Percentiles rank a stretch among this genome's conserved stretches.
Conservation (phyloP, 2,113 vertebrate genomes). For the Lipotes vexillifer region DNA sequence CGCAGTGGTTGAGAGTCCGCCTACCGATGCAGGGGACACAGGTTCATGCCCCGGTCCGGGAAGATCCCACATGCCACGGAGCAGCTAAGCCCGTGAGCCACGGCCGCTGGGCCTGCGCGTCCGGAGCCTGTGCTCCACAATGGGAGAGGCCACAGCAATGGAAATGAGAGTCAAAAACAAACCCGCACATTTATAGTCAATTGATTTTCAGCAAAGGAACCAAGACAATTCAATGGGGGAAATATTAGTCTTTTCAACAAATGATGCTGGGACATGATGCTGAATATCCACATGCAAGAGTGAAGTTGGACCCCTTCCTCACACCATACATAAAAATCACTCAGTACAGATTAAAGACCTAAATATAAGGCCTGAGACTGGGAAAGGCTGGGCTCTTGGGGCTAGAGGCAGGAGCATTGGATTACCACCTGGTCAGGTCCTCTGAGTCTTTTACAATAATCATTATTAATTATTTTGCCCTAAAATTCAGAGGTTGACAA, state of each 20-base stretch:
- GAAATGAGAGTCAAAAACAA: constrained; percentile 8
- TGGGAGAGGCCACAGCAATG: no score
- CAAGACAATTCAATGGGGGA: not conserved
- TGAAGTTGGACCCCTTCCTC: not conserved
- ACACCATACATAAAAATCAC: not conserved
- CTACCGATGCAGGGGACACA: no score
- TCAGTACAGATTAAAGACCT: not conserved
- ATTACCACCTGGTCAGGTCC: not conserved
- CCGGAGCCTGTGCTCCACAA: no score
- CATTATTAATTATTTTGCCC: not conserved
- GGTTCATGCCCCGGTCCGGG: no score
- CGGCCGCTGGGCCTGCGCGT: no score
- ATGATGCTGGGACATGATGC: not conserved
- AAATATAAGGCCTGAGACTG: not conserved
- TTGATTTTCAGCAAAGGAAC: not conserved
- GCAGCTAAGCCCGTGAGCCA: no score
- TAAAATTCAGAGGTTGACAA: not conserved
- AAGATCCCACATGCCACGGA: no score
- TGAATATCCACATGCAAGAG: not conserved
- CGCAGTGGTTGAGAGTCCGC: no score
- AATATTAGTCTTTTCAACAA: not conserved
- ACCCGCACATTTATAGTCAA: not conserved
- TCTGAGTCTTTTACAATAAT: not conserved
- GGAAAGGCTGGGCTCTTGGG: not conserved
- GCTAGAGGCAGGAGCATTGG: not conserved